These are phyloP conservation scores for Slavum lentiscoides DNA, from an alignment of 2,888 invertebrate species.

Conservation along the genomic window DNA sequence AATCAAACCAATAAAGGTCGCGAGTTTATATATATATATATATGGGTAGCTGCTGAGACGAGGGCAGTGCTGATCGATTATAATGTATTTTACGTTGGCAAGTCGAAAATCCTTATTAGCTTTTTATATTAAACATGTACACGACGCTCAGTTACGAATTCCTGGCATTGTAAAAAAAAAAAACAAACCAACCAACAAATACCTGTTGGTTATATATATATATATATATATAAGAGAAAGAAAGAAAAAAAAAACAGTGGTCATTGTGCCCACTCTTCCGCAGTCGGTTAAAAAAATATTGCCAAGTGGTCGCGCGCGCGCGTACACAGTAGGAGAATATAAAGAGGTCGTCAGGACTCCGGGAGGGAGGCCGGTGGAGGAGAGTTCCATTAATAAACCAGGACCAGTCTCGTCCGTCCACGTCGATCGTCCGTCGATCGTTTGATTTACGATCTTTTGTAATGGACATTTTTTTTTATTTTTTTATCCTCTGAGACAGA, in stretches of 20 bases:
- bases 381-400: slow-evolving; percentile 48
- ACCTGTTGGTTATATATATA: slow-evolving; percentile 13
- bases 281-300: slow-evolving; percentile 18
- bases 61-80: too few species aligned
- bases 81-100: slow-evolving; percentile 4
- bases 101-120: slow-evolving; percentile 41
- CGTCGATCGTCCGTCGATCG: slow-evolving; percentile 51
- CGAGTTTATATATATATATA: too few species aligned
- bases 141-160: slow-evolving; percentile 18
- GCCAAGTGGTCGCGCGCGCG: slow-evolving; percentile 22
- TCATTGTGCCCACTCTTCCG: slow-evolving; percentile 14
- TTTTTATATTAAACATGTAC: neutral
- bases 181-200: slow-evolving; percentile 5
- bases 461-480: slow-evolving; percentile 44
- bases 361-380: neutral
- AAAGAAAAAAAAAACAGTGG: slow-evolving; percentile 13
- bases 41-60: too few species aligned
- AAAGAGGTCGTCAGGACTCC: slow-evolving; percentile 29
- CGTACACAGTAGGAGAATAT: slow-evolving; percentile 40
- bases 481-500: slow-evolving; percentile 35
- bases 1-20: neutral
- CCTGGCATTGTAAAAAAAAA: slow-evolving; percentile 18
- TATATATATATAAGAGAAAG: neutral
- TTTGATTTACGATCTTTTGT: slow-evolving; percentile 53
- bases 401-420: slow-evolving; percentile 46